Percentiles rank a stretch among this genome's conserved stretches.
Evolutionary conservation across 2,797 vertebrate genomes (phyloP).

Genomic region (Coregonus sp.): DNA sequence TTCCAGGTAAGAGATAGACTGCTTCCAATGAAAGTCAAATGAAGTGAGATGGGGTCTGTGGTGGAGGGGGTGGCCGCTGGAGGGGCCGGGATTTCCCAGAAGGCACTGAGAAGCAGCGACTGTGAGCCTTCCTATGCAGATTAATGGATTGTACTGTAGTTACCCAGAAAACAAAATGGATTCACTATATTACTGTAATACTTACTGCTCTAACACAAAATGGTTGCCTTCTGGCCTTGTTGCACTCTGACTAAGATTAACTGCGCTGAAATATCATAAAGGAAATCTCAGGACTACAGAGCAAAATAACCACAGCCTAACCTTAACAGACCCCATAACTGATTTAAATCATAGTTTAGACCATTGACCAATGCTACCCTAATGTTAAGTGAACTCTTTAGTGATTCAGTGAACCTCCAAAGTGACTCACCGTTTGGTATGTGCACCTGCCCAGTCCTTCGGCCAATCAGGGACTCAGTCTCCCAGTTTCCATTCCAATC

Average conservation of each 20-base stretch:
- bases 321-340: no score
- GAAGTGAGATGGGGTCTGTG: background rate
- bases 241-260: no score
- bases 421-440: conserved; percentile 29
- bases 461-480: conserved; percentile 39
- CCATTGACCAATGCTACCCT: no score
- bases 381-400: background rate
- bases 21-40: no score
- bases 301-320: no score
- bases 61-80: background rate
- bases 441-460: conserved; percentile 36
- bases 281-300: no score
- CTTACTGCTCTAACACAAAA: background rate
- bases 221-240: no score
- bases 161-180: background rate
- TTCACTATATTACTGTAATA: background rate
- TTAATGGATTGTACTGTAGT: background rate
- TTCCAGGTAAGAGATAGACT: background rate
- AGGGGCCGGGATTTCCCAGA: background rate
- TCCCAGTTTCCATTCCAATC: conserved; percentile 38
- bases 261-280: no score
- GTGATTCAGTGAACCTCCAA: background rate
- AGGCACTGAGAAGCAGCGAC: background rate
- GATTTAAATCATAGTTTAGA: no score
- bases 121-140: background rate